Conservation (phyloP, 1,140 invertebrate genomes). For the Sesamia nonagrioides region DNA sequence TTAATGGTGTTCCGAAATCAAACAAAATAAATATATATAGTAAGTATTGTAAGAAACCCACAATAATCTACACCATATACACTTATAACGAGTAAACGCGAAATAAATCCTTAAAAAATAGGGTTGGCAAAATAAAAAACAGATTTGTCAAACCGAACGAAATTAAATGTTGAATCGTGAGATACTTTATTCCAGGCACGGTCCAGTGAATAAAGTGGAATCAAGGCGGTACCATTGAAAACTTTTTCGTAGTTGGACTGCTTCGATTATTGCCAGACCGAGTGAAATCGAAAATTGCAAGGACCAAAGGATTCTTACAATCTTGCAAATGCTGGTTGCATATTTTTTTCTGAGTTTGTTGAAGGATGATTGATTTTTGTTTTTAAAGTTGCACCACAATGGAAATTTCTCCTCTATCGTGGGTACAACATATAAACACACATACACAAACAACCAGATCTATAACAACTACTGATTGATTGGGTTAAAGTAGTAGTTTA, state of each 20-base stretch:
- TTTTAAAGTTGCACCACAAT: too few species aligned
- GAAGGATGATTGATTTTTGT: background rate
- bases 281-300: slow-evolving; percentile 52
- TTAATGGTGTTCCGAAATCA: background rate
- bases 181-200: slow-evolving; percentile 48
- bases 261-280: slow-evolving; percentile 44
- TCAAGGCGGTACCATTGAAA: slow-evolving; percentile 50
- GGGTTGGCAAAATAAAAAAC: slow-evolving; percentile 38
- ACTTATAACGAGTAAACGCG: slow-evolving; percentile 17
- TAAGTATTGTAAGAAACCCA: background rate
- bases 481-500: too few species aligned
- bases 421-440: too few species aligned
- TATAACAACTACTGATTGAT: too few species aligned
- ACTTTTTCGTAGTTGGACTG: slow-evolving; percentile 46
- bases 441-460: too few species aligned
- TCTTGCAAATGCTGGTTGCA: slow-evolving; percentile 23
- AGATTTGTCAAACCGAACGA: slow-evolving; percentile 48
- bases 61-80: slow-evolving; percentile 11
- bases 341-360: background rate
- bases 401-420: too few species aligned
- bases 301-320: slow-evolving; percentile 37
- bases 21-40: background rate
- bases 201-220: slow-evolving; percentile 49
- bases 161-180: slow-evolving; percentile 48
- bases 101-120: slow-evolving; percentile 28